Base-by-base conservation (phyloP, 2,888 invertebrate genomes). In the Aleiodes testaceus region DNA sequence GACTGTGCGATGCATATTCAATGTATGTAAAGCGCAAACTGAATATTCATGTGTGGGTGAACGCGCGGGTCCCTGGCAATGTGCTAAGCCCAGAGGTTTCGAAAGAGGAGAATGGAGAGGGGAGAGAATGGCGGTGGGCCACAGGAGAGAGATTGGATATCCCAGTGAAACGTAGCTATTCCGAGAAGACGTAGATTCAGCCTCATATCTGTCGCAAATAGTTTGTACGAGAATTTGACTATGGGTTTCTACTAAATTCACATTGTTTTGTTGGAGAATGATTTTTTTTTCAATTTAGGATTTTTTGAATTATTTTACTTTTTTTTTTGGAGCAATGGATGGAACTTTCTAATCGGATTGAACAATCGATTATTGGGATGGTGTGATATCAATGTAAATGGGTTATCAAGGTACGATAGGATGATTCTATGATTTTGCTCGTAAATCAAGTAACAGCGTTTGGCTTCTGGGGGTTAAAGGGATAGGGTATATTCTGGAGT, bases 11-110 rank as follows among this genome's bases (percentile, higher is more conserved):
- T 85, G 85, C 85, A 85, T 85, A 85, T 85, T 85, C 85, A 85
- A 81, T 83, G 81, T 85, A 85, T 85, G 85, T 84, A 85, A 85
- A 85, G 83, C 83, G 80, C 75, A 75, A 77, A 76, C 82, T 85
- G 85, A 85, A 85, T 85, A 85, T 85, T 85, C 85, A 85, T 85
- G 84, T 82, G 81, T 84, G 82, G 84, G 83, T 82, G 84, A 81
- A 79, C 80, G 81, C 78, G 78, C 80, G 81, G 77, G 78, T 81
- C 78, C 79, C 36, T 78, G 81, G 83, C 82, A 85, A 85, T 83
- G 84, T 82, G 85, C 83, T 82, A 83, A 82, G 80, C 84, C 77
- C 75, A 66, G 44, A 44, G 63, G 74, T 63, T 61, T 65, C 16
- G 14, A 47, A 14, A 47, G 9, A 16, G 16, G 47, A 47, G 16